Evolutionary conservation across 2,113 vertebrate species (phyloP).

Genomic region (Solea solea): DNA sequence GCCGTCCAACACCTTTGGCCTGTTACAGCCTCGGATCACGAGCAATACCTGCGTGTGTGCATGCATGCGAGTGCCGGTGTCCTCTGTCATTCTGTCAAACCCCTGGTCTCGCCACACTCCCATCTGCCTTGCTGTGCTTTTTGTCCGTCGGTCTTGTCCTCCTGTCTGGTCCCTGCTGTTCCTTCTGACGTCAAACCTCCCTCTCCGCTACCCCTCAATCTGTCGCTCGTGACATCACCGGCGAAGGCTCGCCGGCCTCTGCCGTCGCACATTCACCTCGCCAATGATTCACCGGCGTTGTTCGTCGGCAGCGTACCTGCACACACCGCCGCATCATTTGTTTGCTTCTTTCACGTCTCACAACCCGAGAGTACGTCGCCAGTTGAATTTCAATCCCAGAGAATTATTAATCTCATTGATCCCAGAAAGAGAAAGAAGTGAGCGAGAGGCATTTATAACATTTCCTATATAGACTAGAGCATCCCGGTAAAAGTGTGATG

Average conservation of each 20-base stretch:
- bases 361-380: background rate
- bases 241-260: constrained; percentile 2
- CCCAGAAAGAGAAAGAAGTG: background rate
- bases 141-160: constrained; percentile 9
- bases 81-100: constrained; percentile 54
- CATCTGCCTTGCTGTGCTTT: constrained; percentile 35
- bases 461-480: background rate
- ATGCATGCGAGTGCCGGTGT: constrained; percentile 23
- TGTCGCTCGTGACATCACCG: constrained; percentile 4
- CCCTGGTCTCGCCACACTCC: constrained; percentile 18
- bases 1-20: constrained; percentile 50
- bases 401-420: constrained; percentile 42
- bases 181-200: constrained; percentile 25
- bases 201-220: constrained; percentile 9
- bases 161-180: constrained; percentile 13
- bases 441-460: background rate
- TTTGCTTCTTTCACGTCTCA: constrained; percentile 12
- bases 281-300: constrained; percentile 10
- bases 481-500: background rate
- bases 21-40: constrained; percentile 49
- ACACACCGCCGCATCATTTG: background rate
- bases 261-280: constrained; percentile 4
- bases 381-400: constrained; percentile 7
- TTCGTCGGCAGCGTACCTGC: background rate
- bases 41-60: constrained; percentile 15